These are phyloP conservation scores for Anas platyrhynchos DNA, from an alignment of 2,113 vertebrate genomes.

Conservation along the genomic window DNA sequence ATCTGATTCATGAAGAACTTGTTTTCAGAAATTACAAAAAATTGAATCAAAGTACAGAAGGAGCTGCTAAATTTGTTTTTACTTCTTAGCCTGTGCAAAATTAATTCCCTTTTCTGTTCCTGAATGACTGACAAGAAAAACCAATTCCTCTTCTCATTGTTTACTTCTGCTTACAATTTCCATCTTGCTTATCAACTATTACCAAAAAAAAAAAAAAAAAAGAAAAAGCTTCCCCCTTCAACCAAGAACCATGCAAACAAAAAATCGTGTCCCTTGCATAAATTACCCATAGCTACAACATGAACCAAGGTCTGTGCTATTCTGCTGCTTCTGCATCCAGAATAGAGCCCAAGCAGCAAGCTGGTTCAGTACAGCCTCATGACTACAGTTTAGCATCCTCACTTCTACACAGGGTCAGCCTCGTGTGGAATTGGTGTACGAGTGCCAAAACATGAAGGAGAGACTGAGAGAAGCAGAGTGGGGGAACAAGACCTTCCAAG, in stretches of 20 bases:
- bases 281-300: background rate
- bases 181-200: background rate
- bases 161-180: conserved; percentile 60
- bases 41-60: background rate
- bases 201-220: background rate
- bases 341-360: background rate
- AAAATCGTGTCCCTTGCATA: background rate
- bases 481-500: background rate
- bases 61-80: background rate
- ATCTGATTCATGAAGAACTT: background rate
- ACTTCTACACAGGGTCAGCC: background rate
- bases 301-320: background rate
- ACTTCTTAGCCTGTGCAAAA: conserved; percentile 28
- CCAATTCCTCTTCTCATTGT: conserved; percentile 60
- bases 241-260: background rate
- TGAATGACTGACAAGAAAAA: conserved; percentile 9
- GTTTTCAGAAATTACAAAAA: background rate
- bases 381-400: background rate
- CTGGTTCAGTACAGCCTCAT: background rate
- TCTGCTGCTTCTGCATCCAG: background rate
- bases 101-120: conserved; percentile 64
- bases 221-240: background rate
- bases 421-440: background rate
- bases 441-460: background rate
- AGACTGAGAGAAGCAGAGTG: background rate